A percentile compares a stretch with the other conserved stretches of the same genome.
These are phyloP conservation scores for Pseudachorutes palmiensis DNA, from an alignment of 1,140 invertebrate genomes.

Conservation along the genomic window DNA sequence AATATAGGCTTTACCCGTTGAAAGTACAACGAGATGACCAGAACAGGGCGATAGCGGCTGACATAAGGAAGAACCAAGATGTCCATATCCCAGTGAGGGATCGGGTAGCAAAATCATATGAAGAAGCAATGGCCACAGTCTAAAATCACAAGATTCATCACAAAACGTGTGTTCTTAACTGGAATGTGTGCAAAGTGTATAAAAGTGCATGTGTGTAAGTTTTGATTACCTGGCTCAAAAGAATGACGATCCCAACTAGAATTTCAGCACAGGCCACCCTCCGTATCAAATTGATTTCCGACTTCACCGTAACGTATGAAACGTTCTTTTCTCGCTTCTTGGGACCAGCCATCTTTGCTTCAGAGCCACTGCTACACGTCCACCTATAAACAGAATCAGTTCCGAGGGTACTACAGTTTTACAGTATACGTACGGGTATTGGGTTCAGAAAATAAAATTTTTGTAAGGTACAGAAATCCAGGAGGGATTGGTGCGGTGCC, in stretches of 20 bases:
- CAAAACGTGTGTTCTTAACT: too few species aligned
- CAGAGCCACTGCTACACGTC: too few species aligned
- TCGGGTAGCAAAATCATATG: conserved; percentile 31
- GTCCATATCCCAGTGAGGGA: conserved; percentile 37
- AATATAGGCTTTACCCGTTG: conserved; percentile 35
- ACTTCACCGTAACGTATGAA: conserved; percentile 22
- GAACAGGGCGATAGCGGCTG: conserved; percentile 30
- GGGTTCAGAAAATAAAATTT: too few species aligned
- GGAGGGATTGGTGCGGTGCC: too few species aligned
- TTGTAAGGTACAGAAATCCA: too few species aligned
- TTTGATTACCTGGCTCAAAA: conserved; percentile 30
- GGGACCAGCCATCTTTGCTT: not conserved
- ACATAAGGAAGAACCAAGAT: conserved; percentile 37
- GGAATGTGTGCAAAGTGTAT: not conserved
- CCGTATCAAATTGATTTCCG: conserved; percentile 28
- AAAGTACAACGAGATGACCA: conserved; percentile 36
- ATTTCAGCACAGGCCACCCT: conserved; percentile 29
- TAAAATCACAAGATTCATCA: conserved; percentile 11
- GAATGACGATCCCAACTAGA: conserved; percentile 22
- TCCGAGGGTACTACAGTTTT: too few species aligned
- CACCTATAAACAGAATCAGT: too few species aligned
- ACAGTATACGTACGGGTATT: too few species aligned
- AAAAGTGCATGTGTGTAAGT: not conserved
- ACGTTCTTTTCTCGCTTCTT: too few species aligned
- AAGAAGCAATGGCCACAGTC: conserved; percentile 34